Base-by-base conservation (phyloP, 2,888 invertebrate genomes). In the Eupithecia subumbrata region DNA sequence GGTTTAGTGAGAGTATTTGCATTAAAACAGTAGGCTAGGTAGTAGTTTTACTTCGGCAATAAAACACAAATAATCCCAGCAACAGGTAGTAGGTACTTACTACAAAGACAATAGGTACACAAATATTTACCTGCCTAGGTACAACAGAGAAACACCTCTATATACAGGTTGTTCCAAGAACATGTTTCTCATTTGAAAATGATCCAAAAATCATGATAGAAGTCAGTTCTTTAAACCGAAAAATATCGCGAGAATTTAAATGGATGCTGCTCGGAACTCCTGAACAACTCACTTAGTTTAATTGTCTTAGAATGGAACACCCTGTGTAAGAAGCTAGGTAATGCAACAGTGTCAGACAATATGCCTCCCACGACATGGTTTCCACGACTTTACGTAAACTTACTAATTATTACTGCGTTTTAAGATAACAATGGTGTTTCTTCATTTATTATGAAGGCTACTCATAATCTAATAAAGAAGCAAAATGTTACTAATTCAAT, bases 381-480 rank as follows among this genome's bases (percentile, higher is more conserved):
- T 92, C 92, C 94, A 94, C 87, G 90, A 83, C 79, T 92, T 93
- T 92, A 91, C 93, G 93, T 92, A 93, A 94, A 93, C 79, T 72
- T 68, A 82, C 88, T 92, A 93, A 93, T 92, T 68, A 45, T 68
- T 91, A 90, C 86, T 84, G 84, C 86, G 84, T 89, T 90, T 88
- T 86, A 86, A 85, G 86, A 88, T 88, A 89, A 91, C 89, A 88
- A 90, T 88, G 86, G 85, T 84, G 85, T 90, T 90, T 88, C 89
- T 85, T 87, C 86, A 88, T 86, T 82, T 82, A 79, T 83, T 84
- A 84, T 80, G 78, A 72, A 56, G 75, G 79, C 77, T 73, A 68
- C 71, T 70, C 74, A 76, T 78, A 79, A 76, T 78, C 77, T 78
- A 80, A 77, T 56, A 56, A 9, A 7, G 18, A 48, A 18, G 63